phyloP scores from a whole-genome alignment of 2,113 vertebrate species.

The Balaenoptera acutorostrata region DNA sequence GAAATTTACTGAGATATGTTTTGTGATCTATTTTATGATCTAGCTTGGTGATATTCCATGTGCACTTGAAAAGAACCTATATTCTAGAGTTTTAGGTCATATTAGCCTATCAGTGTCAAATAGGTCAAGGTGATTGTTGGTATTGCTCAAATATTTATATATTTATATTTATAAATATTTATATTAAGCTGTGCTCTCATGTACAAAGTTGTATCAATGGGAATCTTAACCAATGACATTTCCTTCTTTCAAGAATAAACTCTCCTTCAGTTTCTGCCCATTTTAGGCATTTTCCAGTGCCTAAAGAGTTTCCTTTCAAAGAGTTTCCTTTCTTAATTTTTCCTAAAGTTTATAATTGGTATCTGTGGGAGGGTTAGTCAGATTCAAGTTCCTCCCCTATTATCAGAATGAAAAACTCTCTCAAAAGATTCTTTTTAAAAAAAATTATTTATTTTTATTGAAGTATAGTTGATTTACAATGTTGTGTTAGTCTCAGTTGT shows the following conservation, averaged over 20 bases:
- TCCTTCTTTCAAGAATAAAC: background rate
- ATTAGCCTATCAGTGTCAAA: background rate
- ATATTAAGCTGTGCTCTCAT: background rate
- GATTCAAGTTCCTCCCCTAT: background rate
- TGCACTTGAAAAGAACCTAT: background rate
- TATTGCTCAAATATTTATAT: background rate
- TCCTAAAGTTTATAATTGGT: background rate
- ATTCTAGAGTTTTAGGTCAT: background rate
- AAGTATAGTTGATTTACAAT: background rate
- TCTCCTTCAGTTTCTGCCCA: too few relatives aligned
- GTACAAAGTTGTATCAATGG: background rate
- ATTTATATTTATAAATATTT: background rate
- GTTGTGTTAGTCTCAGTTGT: background rate
- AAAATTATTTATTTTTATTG: background rate
- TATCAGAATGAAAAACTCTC: background rate
- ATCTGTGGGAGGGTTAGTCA: background rate
- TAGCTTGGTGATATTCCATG: background rate
- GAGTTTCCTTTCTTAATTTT: background rate
- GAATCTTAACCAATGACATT: background rate
- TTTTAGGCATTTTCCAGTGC: background rate
- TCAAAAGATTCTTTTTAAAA: background rate
- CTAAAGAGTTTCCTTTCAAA: too few relatives aligned
- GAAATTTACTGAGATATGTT: background rate
- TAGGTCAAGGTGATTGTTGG: background rate
- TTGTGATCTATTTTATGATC: background rate